Base-by-base conservation (phyloP, 2,113 vertebrate genomes). In the Oryzias woworae region DNA sequence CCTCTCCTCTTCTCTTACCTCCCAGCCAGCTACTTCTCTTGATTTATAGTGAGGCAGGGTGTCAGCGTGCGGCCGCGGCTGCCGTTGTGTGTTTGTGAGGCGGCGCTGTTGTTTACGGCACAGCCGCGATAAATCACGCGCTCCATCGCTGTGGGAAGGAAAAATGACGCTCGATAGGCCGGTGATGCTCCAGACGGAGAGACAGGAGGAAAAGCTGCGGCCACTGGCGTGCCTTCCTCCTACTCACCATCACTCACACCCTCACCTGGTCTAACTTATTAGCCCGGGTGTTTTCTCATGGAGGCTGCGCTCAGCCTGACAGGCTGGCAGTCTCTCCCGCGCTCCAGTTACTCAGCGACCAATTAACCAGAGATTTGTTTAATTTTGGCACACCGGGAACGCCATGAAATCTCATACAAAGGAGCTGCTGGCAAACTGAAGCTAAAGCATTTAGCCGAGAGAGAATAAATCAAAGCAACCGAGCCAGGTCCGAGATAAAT, bases 11-110 rank as follows among this genome's bases (percentile, higher is more conserved):
- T 31, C 85, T 76, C 82, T 65, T 67, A 58, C 55, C 80, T 69
- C 89, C 65, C 84, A 86, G 82, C 87, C 73, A 88, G 87, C 83
- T 86, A 83, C 85, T 85, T 79, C 81, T 78, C 85, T 92, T 98
- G 95, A 98, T 98, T 97, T 98, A 97, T 97, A 92, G 93, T 94
- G 95, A 96, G 73, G 66, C 94, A 90, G 92, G 90, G 92, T 96
- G 96, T 96, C 95, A 97, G 93, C 92, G 89, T 83, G 91, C 78
- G 75, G 82, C 93, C 85, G 89, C 45, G 89, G 86, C 91, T 92
- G 94, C 95, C 94, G 93, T 96, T 95, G 94, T 93, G 93, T 73
- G 91, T 95, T 94, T 94, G 94, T 91, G 93, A 92, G 92, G 85
- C 89, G 95, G 92, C 91, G 93, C 93, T 93, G 94, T 95, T 98